Percentiles rank a stretch among this genome's conserved stretches.
phyloP scores from a whole-genome alignment of 2,888 invertebrate genomes.

The Entomobrya proxima region DNA sequence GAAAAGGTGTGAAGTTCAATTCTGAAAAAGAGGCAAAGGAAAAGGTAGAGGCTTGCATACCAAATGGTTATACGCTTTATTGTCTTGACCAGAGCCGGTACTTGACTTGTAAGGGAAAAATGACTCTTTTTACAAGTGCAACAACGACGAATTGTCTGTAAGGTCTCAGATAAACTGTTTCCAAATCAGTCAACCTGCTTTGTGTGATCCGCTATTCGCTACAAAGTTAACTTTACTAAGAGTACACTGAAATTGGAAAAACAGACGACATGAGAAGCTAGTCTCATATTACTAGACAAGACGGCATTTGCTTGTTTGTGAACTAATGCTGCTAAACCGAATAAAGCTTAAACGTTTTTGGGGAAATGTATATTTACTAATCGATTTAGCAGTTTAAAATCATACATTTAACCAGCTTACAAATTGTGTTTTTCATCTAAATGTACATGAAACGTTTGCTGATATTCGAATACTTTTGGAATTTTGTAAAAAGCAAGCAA shows the following conservation, averaged over 20 bases:
- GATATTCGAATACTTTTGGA: too few species aligned
- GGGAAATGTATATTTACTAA: not conserved
- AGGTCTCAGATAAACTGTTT: not conserved
- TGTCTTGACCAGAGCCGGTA: conserved; percentile 9
- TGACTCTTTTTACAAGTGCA: conserved; percentile 1
- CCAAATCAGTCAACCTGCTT: conserved; percentile 44
- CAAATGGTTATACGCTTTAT: not conserved
- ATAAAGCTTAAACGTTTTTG: not conserved
- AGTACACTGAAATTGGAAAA: too few species aligned
- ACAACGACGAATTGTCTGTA: conserved; percentile 22
- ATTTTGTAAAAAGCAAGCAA: too few species aligned
- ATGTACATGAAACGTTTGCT: too few species aligned
- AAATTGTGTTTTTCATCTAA: not conserved
- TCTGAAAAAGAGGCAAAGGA: not conserved
- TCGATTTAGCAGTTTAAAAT: too few species aligned
- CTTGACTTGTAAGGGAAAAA: conserved; percentile 11
- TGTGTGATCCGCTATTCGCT: not conserved
- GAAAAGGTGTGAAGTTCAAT: conserved; percentile 59
- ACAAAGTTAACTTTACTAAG: not conserved
- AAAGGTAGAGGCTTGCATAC: too few species aligned
- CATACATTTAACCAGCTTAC: not conserved
- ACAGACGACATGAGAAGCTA: too few species aligned
- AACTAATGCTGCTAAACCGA: not conserved
- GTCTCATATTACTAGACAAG: conserved; percentile 49
- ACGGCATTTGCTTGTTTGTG: conserved; percentile 32